Percentiles rank a stretch among this genome's conserved stretches.
Conservation (phyloP, 1,140 invertebrate species). For the Micrasema longulum region DNA sequence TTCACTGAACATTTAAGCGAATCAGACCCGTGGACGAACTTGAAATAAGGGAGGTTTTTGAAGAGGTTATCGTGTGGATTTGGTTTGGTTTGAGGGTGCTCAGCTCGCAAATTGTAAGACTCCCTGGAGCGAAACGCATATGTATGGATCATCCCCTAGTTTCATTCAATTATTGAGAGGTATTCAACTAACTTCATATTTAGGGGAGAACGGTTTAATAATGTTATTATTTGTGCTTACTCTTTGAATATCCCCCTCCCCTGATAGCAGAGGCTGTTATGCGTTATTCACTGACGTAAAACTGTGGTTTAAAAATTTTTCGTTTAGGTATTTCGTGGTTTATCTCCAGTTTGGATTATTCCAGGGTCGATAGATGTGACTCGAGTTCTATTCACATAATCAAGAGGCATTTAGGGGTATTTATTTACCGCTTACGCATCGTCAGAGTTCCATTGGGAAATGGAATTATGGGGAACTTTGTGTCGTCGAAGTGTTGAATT, state of each 20-base stretch:
- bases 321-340: too few relatives aligned
- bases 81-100: neutral
- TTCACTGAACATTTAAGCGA: neutral
- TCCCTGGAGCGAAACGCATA: conserved; percentile 46
- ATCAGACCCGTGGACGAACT: neutral
- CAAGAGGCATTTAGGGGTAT: conserved; percentile 54
- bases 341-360: neutral
- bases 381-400: conserved; percentile 48
- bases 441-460: conserved; percentile 20
- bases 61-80: neutral
- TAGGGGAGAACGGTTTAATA: conserved; percentile 52
- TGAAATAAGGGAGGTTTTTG: conserved; percentile 27
- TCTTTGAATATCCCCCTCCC: conserved; percentile 50
- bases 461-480: conserved; percentile 36
- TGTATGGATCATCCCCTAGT: conserved; percentile 39
- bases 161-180: conserved; percentile 50
- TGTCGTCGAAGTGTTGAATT: conserved; percentile 51
- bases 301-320: conserved; percentile 19
- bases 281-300: conserved; percentile 28
- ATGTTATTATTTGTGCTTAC: conserved; percentile 56
- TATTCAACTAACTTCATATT: conserved; percentile 52
- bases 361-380: conserved; percentile 3
- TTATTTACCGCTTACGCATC: conserved; percentile 53
- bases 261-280: conserved; percentile 39
- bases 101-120: conserved; percentile 51